A percentile compares a stretch with the other conserved stretches of the same genome.
These are phyloP conservation scores for Asarcornis scutulata DNA, from an alignment of 2,113 vertebrate species.

Conservation along the genomic window DNA sequence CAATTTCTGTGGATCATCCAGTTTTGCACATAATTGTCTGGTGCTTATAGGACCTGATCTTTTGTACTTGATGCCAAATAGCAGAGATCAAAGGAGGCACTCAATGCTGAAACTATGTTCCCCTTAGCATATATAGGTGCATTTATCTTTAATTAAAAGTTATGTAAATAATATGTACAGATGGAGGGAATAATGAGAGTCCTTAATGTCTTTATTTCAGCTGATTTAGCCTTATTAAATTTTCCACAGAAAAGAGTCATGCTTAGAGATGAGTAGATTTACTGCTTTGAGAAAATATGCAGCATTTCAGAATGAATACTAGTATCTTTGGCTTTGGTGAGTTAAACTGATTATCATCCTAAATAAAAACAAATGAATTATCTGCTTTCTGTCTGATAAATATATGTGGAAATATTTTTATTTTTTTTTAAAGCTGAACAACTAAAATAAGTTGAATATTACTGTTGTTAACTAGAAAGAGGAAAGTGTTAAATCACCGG, in stretches of 20 bases:
- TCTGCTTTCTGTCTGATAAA: neutral
- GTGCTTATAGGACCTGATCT: neutral
- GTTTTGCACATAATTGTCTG: neutral
- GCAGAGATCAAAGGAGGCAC: neutral
- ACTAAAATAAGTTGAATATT: neutral
- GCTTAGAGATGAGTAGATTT: neutral
- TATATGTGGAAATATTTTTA: neutral
- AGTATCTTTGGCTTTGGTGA: neutral
- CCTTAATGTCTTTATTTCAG: neutral
- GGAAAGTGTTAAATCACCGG: neutral
- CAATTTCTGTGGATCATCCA: neutral
- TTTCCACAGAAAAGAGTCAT: conserved; percentile 11
- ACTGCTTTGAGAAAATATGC: neutral
- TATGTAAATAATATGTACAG: neutral
- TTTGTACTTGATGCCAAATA: neutral
- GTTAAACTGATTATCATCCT: neutral
- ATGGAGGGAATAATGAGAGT: neutral
- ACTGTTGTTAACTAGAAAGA: neutral
- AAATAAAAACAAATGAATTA: neutral
- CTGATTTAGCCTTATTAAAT: neutral
- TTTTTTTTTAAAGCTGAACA: neutral
- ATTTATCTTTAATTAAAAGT: neutral
- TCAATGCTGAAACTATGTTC: neutral
- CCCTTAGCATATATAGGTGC: neutral
- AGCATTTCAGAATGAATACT: neutral